Percentiles rank a stretch among this genome's conserved stretches.
Conservation (phyloP, 1,140 invertebrate species). For the Heterodera schachtii region DNA sequence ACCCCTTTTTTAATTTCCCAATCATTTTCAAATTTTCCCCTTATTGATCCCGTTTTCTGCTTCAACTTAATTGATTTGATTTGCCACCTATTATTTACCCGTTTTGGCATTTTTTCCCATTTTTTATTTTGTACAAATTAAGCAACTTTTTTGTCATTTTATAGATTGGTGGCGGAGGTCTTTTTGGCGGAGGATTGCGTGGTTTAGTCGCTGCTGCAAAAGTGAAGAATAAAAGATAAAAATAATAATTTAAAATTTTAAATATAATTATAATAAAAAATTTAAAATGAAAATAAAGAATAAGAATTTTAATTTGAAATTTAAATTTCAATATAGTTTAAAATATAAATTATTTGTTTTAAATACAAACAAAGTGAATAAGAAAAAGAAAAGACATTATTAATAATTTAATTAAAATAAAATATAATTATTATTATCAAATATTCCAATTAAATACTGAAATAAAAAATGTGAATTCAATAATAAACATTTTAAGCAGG, state of each 20-base stretch:
- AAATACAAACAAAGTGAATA: too few relatives aligned
- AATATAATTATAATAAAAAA: constrained; percentile 6
- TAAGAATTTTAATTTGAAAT: too few relatives aligned
- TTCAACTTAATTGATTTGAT: too few relatives aligned
- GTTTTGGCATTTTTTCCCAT: constrained; percentile 13
- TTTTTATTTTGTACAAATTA: constrained; percentile 15
- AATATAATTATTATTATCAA: too few relatives aligned
- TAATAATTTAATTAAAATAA: too few relatives aligned
- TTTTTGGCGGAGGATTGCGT: constrained; percentile 57
- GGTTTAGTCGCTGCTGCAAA: constrained; percentile 61
- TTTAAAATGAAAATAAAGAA: not conserved
- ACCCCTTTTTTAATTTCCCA: not conserved
- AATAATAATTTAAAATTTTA: not conserved
- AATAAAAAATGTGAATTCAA: too few relatives aligned
- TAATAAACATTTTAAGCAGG: not conserved
- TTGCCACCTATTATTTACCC: constrained; percentile 16
- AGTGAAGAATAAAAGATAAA: constrained; percentile 26
- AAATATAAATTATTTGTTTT: too few relatives aligned
- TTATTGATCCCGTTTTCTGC: not conserved
- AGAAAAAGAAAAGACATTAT: too few relatives aligned
- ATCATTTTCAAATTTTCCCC: constrained; percentile 6
- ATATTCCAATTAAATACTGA: too few relatives aligned
- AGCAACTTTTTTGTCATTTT: constrained; percentile 34
- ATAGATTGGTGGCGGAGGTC: constrained; percentile 61
- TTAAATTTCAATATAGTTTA: constrained; percentile 13